Percentiles rank a stretch among this genome's conserved stretches.
These are phyloP conservation scores for Syngnathus rostellatus DNA, from an alignment of 2,797 vertebrate genomes.

Conservation along the genomic window DNA sequence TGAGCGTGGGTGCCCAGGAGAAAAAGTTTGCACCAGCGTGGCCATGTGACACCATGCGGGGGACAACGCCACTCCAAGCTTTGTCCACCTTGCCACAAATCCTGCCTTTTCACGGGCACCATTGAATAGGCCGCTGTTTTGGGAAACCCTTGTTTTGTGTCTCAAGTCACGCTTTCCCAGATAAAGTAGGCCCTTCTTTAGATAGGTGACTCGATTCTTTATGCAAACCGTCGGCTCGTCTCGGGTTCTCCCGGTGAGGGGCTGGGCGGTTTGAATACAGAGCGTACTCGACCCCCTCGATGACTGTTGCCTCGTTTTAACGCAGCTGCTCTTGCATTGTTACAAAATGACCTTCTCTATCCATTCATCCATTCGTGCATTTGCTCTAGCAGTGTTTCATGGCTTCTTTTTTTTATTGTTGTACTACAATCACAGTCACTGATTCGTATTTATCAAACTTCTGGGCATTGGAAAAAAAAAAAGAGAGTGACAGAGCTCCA, in stretches of 20 bases:
- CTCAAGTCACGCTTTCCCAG: slow-evolving; percentile 50
- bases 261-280: too few relatives aligned
- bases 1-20: slow-evolving; percentile 26
- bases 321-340: not conserved
- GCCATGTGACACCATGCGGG: slow-evolving; percentile 53
- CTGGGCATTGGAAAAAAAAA: not conserved
- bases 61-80: slow-evolving; percentile 30
- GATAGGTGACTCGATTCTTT: slow-evolving; percentile 70
- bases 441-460: not conserved
- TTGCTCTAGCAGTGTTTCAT: not conserved
- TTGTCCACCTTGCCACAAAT: slow-evolving; percentile 58
- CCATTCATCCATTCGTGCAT: not conserved
- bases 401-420: not conserved
- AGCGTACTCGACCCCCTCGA: not conserved
- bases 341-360: not conserved
- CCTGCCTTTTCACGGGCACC: slow-evolving; percentile 58
- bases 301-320: not conserved
- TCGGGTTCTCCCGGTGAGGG: too few relatives aligned
- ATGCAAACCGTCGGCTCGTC: slow-evolving; percentile 45
- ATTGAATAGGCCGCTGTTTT: slow-evolving; percentile 63
- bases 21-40: slow-evolving; percentile 38
- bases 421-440: not conserved
- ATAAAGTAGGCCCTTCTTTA: slow-evolving; percentile 69
- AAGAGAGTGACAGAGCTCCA: not conserved
- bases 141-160: slow-evolving; percentile 66